Conservation (phyloP, 53 echinoderm and acorn worm genomes). For the Astropecten irregularis region DNA sequence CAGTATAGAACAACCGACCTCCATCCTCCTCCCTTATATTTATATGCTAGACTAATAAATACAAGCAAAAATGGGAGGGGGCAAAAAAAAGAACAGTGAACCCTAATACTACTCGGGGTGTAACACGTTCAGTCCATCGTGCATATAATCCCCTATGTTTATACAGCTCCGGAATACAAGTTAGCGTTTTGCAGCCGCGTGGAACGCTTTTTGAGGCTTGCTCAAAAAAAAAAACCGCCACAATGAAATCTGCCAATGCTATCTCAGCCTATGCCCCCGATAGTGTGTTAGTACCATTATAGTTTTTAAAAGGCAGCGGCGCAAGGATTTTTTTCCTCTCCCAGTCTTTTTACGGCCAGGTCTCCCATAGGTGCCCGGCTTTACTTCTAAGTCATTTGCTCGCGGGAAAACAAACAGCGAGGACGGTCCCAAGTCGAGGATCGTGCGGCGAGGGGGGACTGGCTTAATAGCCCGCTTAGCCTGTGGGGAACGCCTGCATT, state of each 20-base stretch:
- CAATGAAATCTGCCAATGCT: neutral
- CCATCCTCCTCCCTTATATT: neutral
- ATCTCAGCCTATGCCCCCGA: neutral
- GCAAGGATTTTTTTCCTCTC: no score
- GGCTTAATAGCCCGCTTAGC: conserved; percentile 40
- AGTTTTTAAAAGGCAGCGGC: no score
- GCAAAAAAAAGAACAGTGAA: conserved; percentile 31
- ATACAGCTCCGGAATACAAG: conserved; percentile 37
- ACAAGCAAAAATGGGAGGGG: neutral
- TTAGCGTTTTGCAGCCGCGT: conserved; percentile 23
- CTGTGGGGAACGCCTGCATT: conserved; percentile 9
- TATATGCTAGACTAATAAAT: conserved; percentile 16
- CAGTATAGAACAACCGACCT: neutral
- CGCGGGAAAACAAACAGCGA: conserved; percentile 48
- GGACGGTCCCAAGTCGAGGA: conserved; percentile 26
- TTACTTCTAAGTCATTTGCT: conserved; percentile 54
- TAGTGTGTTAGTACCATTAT: no score
- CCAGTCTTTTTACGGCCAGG: no score
- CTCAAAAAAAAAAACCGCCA: conserved; percentile 4
- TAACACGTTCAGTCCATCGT: conserved; percentile 41
- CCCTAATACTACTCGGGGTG: neutral
- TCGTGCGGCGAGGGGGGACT: neutral
- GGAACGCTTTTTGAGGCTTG: no score
- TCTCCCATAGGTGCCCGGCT: conserved; percentile 27
- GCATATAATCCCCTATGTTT: conserved; percentile 27